A percentile compares a stretch with the other conserved stretches of the same genome.
phyloP scores from a whole-genome alignment of 2,797 vertebrate genomes.

The Eleutherodactylus coqui region DNA sequence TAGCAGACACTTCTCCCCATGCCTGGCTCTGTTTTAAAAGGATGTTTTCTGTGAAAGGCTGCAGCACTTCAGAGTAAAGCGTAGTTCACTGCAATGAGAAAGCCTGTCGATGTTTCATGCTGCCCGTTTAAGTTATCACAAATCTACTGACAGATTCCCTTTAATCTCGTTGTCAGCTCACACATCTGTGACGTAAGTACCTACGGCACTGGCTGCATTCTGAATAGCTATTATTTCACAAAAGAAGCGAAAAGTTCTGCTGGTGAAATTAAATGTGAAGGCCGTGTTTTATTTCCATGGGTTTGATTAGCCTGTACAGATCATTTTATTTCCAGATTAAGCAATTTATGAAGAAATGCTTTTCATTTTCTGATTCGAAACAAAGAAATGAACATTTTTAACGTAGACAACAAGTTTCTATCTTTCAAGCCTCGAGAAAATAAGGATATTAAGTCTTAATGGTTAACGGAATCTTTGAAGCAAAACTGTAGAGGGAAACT shows the following conservation, averaged over 20 bases:
- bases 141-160: neutral
- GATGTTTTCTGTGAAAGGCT: too few relatives aligned
- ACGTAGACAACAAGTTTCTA: too few relatives aligned
- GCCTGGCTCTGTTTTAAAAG: too few relatives aligned
- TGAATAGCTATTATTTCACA: neutral
- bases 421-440: too few relatives aligned
- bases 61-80: too few relatives aligned
- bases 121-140: too few relatives aligned
- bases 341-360: neutral
- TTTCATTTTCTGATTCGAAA: neutral
- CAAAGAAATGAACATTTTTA: neutral
- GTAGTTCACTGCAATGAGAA: too few relatives aligned
- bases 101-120: too few relatives aligned
- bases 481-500: too few relatives aligned
- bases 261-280: conserved; percentile 49
- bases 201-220: neutral
- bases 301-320: neutral
- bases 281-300: conserved; percentile 14
- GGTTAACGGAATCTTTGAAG: too few relatives aligned
- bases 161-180: conserved; percentile 6
- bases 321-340: conserved; percentile 9
- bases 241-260: neutral
- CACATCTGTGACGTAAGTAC: conserved; percentile 18
- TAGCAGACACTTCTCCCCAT: too few relatives aligned
- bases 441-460: too few relatives aligned